Evolutionary conservation across 2,888 invertebrate species (phyloP).

Genomic region (Branchellion lobata): DNA sequence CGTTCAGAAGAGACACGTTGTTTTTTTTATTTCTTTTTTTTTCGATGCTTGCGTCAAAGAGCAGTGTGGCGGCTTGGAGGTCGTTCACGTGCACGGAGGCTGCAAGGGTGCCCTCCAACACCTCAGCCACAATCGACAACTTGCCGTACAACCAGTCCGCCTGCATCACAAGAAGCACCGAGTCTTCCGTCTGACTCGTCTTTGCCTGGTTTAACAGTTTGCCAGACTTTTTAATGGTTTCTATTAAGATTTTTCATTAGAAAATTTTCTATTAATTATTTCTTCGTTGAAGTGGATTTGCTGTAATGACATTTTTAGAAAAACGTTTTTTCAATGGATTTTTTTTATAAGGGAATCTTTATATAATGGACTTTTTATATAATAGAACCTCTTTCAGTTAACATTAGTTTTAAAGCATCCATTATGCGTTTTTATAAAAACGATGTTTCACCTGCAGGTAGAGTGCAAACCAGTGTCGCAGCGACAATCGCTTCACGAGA

Average conservation of each 20-base stretch:
- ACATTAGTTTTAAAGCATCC: too few relatives aligned
- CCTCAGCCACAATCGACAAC: background rate
- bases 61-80: background rate
- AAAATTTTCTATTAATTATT: background rate
- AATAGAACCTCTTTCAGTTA: too few relatives aligned
- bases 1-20: background rate
- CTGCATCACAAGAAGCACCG: background rate
- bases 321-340: too few relatives aligned
- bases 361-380: too few relatives aligned
- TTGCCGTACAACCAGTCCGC: background rate
- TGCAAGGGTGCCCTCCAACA: background rate
- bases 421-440: too few relatives aligned
- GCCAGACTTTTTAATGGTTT: too few relatives aligned
- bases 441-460: constrained; percentile 1
- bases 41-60: background rate
- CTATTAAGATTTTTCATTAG: too few relatives aligned
- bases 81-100: background rate
- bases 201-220: too few relatives aligned
- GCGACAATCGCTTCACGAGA: background rate
- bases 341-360: too few relatives aligned
- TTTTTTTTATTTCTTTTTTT: background rate
- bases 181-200: background rate
- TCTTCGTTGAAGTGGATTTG: too few relatives aligned
- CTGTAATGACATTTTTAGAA: too few relatives aligned
- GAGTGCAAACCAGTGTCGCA: background rate